Evolutionary conservation across 2,888 invertebrate species (phyloP).

Genomic region (Bellardia bayeri): DNA sequence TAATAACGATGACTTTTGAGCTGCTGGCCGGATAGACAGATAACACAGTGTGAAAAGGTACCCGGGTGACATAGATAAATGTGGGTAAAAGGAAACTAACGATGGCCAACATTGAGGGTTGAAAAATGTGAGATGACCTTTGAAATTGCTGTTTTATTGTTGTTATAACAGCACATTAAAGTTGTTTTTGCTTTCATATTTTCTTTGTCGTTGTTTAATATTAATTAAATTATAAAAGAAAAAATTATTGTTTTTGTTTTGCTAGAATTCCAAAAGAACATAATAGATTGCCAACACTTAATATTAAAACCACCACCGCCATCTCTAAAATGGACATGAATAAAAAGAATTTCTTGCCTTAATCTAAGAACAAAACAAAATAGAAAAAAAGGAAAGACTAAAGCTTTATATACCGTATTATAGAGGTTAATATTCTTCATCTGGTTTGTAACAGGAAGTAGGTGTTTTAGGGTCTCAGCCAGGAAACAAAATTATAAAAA

Average conservation of each 20-base stretch:
- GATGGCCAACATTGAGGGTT: neutral
- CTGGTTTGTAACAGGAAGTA: neutral
- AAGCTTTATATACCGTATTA: neutral
- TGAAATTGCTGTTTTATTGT: slow-evolving; percentile 45
- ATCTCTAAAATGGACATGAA: neutral
- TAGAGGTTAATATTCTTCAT: neutral
- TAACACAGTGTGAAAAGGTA: slow-evolving; percentile 12
- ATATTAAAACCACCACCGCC: neutral
- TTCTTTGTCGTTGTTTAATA: neutral
- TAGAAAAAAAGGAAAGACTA: neutral
- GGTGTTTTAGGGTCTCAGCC: neutral
- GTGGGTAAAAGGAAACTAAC: neutral
- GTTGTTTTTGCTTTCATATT: neutral
- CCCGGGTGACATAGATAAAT: neutral
- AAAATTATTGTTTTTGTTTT: neutral
- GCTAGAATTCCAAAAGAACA: neutral
- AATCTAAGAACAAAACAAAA: neutral
- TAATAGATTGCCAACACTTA: slow-evolving; percentile 2
- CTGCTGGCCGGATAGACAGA: neutral
- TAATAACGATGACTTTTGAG: slow-evolving; percentile 5
- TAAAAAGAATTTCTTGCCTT: neutral
- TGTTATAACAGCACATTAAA: slow-evolving; percentile 33
- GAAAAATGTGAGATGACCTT: slow-evolving; percentile 24
- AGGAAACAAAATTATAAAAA: neutral
- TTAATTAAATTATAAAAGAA: slow-evolving; percentile 33